Conservation (phyloP, 1,140 invertebrate genomes). For the Drosophila quadrilineata region DNA sequence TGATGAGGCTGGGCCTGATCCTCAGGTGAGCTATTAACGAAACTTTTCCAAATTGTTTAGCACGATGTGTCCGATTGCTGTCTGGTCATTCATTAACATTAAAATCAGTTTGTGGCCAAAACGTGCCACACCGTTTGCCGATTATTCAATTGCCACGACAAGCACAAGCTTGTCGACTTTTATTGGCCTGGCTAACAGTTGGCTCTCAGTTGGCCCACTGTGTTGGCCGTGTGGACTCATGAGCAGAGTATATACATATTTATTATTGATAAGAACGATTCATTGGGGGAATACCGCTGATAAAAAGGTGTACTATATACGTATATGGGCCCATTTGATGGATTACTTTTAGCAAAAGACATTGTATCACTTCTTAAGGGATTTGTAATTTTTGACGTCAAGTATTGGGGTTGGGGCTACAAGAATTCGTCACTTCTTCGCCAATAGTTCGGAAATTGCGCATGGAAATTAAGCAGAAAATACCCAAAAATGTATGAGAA, state of each 20-base stretch:
- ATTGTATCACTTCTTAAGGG: conserved; percentile 7
- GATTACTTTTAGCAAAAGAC: not conserved
- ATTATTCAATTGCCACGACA: conserved; percentile 12
- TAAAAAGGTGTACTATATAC: too few relatives aligned
- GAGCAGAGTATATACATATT: not conserved
- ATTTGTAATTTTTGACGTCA: conserved; percentile 36
- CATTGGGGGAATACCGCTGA: conserved; percentile 38
- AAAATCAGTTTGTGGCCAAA: conserved; percentile 32
- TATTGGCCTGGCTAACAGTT: not conserved
- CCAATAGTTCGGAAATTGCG: too few relatives aligned
- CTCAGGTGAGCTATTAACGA: too few relatives aligned
- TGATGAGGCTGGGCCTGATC: too few relatives aligned
- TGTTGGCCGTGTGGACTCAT: conserved; percentile 4
- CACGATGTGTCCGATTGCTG: conserved; percentile 48
- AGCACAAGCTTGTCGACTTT: conserved; percentile 5
- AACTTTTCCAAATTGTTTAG: conserved; percentile 31
- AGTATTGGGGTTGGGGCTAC: too few relatives aligned
- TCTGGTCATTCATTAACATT: conserved; percentile 53
- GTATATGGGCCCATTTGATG: conserved; percentile 1
- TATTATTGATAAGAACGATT: conserved; percentile 30
- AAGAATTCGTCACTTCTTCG: not conserved
- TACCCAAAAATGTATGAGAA: too few relatives aligned
- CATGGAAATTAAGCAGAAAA: too few relatives aligned
- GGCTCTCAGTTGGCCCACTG: not conserved
- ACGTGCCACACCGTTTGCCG: conserved; percentile 15